phyloP scores from a whole-genome alignment of 37 sponge, comb jelly and placozoan species.

The Corticium candelabrum region DNA sequence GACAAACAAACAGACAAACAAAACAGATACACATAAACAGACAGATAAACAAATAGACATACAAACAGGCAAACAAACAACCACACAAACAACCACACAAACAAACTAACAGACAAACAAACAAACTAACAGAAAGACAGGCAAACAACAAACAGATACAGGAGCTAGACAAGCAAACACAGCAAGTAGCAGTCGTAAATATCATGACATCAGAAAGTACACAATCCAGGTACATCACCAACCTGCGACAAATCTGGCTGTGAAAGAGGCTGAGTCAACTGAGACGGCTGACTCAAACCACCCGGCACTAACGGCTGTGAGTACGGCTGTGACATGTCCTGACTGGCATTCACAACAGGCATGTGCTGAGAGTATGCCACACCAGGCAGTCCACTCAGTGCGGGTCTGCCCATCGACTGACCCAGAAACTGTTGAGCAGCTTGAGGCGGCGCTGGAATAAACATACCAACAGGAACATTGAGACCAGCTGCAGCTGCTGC shows the following conservation, averaged over 20 bases:
- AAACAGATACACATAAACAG: too few species aligned
- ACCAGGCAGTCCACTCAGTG: neutral
- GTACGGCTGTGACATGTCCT: neutral
- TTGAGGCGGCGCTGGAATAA: constrained; percentile 62
- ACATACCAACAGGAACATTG: constrained; percentile 80
- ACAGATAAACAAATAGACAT: too few species aligned
- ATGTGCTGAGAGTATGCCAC: constrained; percentile 10
- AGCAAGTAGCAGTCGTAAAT: neutral
- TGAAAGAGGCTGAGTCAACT: constrained; percentile 79
- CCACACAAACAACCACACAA: too few species aligned
- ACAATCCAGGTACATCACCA: too few species aligned
- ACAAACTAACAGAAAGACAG: too few species aligned
- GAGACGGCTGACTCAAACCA: constrained; percentile 28
- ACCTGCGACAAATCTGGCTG: constrained; percentile 87
- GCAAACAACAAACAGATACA: neutral
- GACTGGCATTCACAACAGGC: neutral
- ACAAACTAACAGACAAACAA: too few species aligned
- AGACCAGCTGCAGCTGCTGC: constrained; percentile 64
- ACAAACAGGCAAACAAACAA: too few species aligned
- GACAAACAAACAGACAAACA: too few species aligned
- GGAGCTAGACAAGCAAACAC: neutral
- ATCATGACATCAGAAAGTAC: too few species aligned
- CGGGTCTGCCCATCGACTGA: neutral
- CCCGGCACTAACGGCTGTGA: neutral
- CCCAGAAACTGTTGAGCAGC: constrained; percentile 22